A percentile compares a stretch with the other conserved stretches of the same genome.
Evolutionary conservation across 1,140 invertebrate species (phyloP).

Genomic region (Papilio helenus): DNA sequence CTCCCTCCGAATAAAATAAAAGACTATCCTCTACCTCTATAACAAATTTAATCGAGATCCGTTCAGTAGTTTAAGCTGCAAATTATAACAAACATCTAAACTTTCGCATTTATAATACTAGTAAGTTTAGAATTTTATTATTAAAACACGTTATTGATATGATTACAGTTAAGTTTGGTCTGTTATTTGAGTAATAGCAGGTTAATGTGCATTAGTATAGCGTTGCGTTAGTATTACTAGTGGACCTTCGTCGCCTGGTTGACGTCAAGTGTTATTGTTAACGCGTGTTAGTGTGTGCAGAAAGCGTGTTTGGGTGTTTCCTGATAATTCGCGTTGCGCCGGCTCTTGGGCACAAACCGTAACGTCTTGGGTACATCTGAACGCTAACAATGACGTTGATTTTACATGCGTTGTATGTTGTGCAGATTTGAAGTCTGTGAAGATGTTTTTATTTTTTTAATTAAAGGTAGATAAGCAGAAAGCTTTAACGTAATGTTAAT

Average conservation of each 20-base stretch:
- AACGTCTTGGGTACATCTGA: slow-evolving; percentile 47
- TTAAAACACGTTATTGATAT: not conserved
- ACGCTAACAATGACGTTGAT: slow-evolving; percentile 47
- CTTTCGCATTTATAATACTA: too few species aligned
- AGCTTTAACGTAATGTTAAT: too few species aligned
- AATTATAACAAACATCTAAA: too few species aligned
- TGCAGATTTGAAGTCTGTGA: slow-evolving; percentile 10
- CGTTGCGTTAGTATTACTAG: slow-evolving; percentile 24
- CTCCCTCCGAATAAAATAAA: too few species aligned
- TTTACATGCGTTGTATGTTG: not conserved
- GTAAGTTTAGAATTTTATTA: not conserved
- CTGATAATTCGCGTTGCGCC: slow-evolving; percentile 61
- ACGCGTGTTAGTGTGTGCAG: slow-evolving; percentile 68
- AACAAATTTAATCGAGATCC: too few species aligned
- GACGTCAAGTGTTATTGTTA: slow-evolving; percentile 64
- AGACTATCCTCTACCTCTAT: too few species aligned
- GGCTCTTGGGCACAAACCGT: slow-evolving; percentile 53
- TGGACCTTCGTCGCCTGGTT: slow-evolving; percentile 43
- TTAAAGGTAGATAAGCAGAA: too few species aligned
- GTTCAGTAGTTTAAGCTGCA: too few species aligned
- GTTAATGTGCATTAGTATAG: not conserved
- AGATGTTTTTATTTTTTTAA: not conserved
- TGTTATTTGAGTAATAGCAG: not conserved
- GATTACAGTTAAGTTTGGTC: not conserved
- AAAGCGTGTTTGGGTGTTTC: slow-evolving; percentile 71